A percentile compares a stretch with the other conserved stretches of the same genome.
Evolutionary conservation across 2,797 vertebrate genomes (phyloP).

Genomic region (Acipenser ruthenus): DNA sequence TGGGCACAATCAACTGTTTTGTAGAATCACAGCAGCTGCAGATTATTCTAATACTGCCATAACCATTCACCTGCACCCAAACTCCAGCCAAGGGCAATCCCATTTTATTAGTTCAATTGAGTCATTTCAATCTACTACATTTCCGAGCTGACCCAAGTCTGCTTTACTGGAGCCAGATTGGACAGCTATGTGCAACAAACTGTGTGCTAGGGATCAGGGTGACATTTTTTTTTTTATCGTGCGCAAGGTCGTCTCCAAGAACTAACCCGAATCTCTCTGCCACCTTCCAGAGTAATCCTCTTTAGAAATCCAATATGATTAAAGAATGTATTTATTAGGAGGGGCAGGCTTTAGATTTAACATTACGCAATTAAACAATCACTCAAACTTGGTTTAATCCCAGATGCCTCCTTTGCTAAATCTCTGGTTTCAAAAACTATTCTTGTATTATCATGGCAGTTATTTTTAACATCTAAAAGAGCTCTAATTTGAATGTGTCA

Average conservation of each 20-base stretch:
- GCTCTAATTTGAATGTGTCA: too few species aligned
- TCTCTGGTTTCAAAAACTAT: too few species aligned
- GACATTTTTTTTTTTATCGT: conserved; percentile 50
- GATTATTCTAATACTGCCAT: conserved; percentile 27
- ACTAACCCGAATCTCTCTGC: conserved; percentile 23
- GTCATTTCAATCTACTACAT: conserved; percentile 27
- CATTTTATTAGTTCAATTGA: conserved; percentile 18
- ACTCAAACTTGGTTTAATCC: background rate
- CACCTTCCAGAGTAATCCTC: background rate
- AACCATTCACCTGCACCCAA: background rate
- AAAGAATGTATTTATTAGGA: background rate
- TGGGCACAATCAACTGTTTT: conserved; percentile 7
- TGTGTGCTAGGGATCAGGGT: conserved; percentile 27
- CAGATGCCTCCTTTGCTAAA: too few species aligned
- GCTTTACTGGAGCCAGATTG: conserved; percentile 55
- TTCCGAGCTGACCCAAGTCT: conserved; percentile 35
- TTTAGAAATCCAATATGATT: background rate
- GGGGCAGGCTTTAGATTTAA: background rate
- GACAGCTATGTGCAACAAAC: conserved; percentile 49
- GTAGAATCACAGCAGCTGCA: conserved; percentile 55
- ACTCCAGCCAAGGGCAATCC: background rate
- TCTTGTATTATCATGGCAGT: too few species aligned
- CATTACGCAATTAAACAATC: background rate
- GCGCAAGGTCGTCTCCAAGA: conserved; percentile 20
- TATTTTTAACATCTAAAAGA: too few species aligned